Percentiles rank a stretch among this genome's conserved stretches.
Evolutionary conservation across 2,888 invertebrate species (phyloP).

Genomic region (Orthonevra nobilis): DNA sequence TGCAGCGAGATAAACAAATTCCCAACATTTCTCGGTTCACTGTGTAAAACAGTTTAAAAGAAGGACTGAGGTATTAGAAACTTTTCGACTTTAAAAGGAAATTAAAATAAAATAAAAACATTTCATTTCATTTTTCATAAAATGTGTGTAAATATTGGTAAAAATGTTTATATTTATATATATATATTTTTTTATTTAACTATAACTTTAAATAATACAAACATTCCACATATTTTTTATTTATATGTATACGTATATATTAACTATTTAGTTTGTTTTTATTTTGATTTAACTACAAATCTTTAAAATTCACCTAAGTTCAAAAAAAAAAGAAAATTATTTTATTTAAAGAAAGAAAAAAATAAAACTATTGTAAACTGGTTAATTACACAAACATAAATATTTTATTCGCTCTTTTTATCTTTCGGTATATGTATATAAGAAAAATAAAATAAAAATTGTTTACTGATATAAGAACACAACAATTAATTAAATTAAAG

Average conservation of each 20-base stretch:
- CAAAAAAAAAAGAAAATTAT: conserved; percentile 20
- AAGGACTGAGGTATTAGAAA: conserved; percentile 16
- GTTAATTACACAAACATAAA: conserved; percentile 67
- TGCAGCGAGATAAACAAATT: conserved; percentile 18
- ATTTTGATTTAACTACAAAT: conserved; percentile 56
- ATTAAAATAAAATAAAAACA: conserved; percentile 17
- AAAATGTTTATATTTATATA: conserved; percentile 34
- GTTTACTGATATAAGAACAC: conserved; percentile 66
- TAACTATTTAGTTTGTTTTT: too few species aligned
- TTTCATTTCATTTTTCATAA: conserved; percentile 23
- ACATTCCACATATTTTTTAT: conserved; percentile 47
- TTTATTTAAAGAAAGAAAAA: too few species aligned
- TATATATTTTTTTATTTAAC: conserved; percentile 48
- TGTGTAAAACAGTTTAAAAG: not conserved
- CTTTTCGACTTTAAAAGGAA: conserved; percentile 40
- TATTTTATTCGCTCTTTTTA: conserved; percentile 33
- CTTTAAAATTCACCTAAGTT: conserved; percentile 57
- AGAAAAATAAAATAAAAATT: conserved; percentile 34
- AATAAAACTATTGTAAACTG: conserved; percentile 30
- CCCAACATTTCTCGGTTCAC: conserved; percentile 21
- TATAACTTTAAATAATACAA: conserved; percentile 59
- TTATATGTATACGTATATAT: conserved; percentile 9
- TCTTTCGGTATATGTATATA: not conserved
- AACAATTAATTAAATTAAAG: conserved; percentile 60
- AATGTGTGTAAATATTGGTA: conserved; percentile 58